Conservation (phyloP, 2,888 invertebrate genomes). For the Rhopalosiphum nymphaeae region DNA sequence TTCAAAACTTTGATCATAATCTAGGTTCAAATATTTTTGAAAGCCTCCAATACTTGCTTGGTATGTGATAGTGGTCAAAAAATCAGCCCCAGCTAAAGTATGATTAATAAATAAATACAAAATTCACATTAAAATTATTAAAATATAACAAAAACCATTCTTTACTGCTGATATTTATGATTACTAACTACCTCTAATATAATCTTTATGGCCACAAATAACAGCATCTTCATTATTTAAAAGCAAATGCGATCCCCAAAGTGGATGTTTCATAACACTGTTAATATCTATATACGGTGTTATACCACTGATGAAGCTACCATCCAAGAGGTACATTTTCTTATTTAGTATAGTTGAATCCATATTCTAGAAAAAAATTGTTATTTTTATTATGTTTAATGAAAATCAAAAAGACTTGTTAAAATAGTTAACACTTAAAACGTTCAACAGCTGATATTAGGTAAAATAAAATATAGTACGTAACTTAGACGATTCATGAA, state of each 20-base stretch:
- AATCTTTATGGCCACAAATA: slow-evolving; percentile 84
- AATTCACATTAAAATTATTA: background rate
- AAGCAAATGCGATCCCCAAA: slow-evolving; percentile 90
- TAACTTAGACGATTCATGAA: too few species aligned
- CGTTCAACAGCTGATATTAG: too few species aligned
- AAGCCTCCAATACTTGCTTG: slow-evolving; percentile 87
- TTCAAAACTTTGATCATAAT: slow-evolving; percentile 77
- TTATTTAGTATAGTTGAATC: background rate
- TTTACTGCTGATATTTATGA: background rate
- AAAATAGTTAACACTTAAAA: too few species aligned
- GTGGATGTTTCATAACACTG: slow-evolving; percentile 85
- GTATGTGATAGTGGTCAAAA: slow-evolving; percentile 91
- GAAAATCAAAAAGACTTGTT: too few species aligned
- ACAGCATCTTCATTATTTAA: slow-evolving; percentile 84
- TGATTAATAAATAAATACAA: background rate
- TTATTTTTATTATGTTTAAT: background rate
- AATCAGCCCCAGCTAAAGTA: slow-evolving; percentile 83
- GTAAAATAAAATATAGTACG: too few species aligned
- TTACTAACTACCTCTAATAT: slow-evolving; percentile 80
- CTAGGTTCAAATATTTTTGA: slow-evolving; percentile 79
- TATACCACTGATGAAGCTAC: slow-evolving; percentile 86
- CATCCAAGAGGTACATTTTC: slow-evolving; percentile 73
- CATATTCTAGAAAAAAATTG: background rate
- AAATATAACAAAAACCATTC: background rate
- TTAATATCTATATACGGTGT: slow-evolving; percentile 83